Percentiles rank a stretch among this genome's conserved stretches.
Conservation (phyloP, 1,140 invertebrate genomes). For the Drosophila repleta region DNA sequence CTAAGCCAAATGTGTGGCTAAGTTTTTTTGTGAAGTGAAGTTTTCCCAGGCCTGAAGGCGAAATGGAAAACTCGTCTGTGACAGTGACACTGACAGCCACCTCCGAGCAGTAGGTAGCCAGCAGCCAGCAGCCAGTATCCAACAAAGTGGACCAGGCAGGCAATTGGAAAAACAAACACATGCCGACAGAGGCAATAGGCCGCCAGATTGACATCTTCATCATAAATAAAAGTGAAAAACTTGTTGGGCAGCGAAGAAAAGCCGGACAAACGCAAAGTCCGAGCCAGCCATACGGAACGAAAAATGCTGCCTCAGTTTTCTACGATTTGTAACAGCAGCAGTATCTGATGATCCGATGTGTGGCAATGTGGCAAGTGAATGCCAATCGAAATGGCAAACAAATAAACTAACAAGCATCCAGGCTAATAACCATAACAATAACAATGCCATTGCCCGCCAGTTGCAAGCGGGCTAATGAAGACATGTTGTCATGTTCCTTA, state of each 20-base stretch:
- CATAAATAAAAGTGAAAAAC: conserved; percentile 83
- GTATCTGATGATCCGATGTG: conserved; percentile 17
- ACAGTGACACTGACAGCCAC: conserved; percentile 56
- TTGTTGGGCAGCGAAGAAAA: conserved; percentile 36
- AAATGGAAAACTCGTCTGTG: conserved; percentile 56
- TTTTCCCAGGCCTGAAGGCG: conserved; percentile 61
- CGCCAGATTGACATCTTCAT: conserved; percentile 81
- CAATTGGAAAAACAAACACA: conserved; percentile 78
- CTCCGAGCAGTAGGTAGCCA: conserved; percentile 11
- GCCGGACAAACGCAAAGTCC: conserved; percentile 12
- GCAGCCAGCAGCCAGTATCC: neutral
- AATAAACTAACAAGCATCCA: conserved; percentile 38
- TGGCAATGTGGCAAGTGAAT: conserved; percentile 76
- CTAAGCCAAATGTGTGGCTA: conserved; percentile 41
- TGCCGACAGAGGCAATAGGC: conserved; percentile 62
- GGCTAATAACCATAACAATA: conserved; percentile 67
- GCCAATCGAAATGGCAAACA: conserved; percentile 78
- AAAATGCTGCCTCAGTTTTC: conserved; percentile 52
- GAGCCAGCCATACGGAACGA: conserved; percentile 27
- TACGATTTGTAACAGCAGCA: conserved; percentile 45
- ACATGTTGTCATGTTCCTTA: conserved; percentile 39
- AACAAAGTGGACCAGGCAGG: conserved; percentile 18
- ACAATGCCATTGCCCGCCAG: conserved; percentile 62
- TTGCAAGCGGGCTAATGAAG: conserved; percentile 62
- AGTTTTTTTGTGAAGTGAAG: conserved; percentile 44